phyloP scores from a whole-genome alignment of 2,888 invertebrate species.

The Eupelmus urozonus region DNA sequence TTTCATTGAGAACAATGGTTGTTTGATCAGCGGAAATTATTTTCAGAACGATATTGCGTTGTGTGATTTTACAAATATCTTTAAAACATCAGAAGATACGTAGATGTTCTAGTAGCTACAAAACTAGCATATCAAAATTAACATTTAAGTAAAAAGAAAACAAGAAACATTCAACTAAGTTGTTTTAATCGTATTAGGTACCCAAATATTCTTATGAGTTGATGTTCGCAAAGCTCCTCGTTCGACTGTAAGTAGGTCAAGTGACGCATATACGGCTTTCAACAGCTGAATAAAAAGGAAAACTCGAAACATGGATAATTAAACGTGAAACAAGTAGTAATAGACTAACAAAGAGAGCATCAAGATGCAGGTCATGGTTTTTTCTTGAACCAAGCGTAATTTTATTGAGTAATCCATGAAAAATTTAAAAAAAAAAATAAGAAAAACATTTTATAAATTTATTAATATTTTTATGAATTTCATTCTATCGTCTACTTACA shows the following conservation, averaged over 20 bases:
- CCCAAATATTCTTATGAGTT: slow-evolving; percentile 27
- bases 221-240: too few relatives aligned
- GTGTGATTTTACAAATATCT: too few relatives aligned
- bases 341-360: slow-evolving; percentile 25
- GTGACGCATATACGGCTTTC: slow-evolving; percentile 18
- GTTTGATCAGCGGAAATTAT: too few relatives aligned
- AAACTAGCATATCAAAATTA: neutral
- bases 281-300: slow-evolving; percentile 18
- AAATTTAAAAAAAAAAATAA: too few relatives aligned
- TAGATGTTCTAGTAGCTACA: too few relatives aligned
- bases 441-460: too few relatives aligned
- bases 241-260: slow-evolving; percentile 46
- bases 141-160: neutral
- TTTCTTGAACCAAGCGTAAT: neutral
- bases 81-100: too few relatives aligned
- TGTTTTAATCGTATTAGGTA: slow-evolving; percentile 45
- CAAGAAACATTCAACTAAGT: slow-evolving; percentile 35
- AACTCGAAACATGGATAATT: slow-evolving; percentile 46
- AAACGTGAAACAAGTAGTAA: slow-evolving; percentile 42
- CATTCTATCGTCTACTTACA: too few relatives aligned
- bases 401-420: too few relatives aligned
- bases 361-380: too few relatives aligned
- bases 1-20: too few relatives aligned
- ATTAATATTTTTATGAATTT: slow-evolving; percentile 13
- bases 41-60: too few relatives aligned